phyloP scores from a whole-genome alignment of 2,888 invertebrate genomes.

The Oscheius sp. region DNA sequence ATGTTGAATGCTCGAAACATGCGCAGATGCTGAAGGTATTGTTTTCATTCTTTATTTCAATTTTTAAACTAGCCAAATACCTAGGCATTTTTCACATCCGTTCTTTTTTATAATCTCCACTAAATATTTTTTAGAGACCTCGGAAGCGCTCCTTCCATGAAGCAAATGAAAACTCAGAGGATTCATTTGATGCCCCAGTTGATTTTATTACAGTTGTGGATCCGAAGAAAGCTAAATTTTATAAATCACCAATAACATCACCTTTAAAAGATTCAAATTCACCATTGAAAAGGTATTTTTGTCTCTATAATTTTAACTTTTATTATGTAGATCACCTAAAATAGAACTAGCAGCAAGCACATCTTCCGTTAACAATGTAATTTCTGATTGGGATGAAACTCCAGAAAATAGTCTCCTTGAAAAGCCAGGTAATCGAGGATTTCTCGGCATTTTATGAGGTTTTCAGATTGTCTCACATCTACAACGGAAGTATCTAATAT shows the following conservation, averaged over 20 bases:
- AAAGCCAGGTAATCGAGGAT: not conserved
- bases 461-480: not conserved
- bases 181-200: constrained; percentile 29
- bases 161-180: not conserved
- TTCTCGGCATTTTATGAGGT: not conserved
- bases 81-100: not conserved
- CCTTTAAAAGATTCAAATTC: constrained; percentile 8
- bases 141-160: constrained; percentile 12
- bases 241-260: not conserved
- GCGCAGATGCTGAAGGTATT: no score
- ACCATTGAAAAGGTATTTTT: constrained; percentile 11
- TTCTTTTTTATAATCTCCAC: not conserved
- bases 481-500: not conserved
- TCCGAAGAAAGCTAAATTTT: constrained; percentile 6
- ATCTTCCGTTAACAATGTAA: not conserved
- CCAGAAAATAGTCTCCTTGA: not conserved
- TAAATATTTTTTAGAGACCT: not conserved
- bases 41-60: no score
- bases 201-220: constrained; percentile 6
- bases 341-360: not conserved
- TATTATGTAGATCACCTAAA: constrained; percentile 2
- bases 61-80: not conserved
- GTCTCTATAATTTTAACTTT: not conserved
- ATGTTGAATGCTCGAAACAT: no score
- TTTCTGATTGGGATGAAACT: constrained; percentile 28